Conservation (phyloP, 2,888 invertebrate genomes). For the Limnephilus lunatus region DNA sequence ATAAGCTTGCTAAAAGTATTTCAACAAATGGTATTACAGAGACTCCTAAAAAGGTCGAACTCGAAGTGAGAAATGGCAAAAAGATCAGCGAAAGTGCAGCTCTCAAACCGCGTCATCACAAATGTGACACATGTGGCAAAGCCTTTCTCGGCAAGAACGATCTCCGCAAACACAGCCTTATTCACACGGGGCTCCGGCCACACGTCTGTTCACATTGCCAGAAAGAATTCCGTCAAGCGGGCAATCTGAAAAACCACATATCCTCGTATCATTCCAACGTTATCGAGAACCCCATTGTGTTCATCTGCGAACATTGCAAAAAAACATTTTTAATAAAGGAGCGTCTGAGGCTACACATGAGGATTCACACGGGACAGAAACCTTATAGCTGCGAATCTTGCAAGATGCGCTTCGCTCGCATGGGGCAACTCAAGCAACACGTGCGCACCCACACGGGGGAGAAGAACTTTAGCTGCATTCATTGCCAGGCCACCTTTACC, state of each 20-base stretch:
- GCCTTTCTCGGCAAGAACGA: conserved; percentile 81
- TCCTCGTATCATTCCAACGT: conserved; percentile 76
- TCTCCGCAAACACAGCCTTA: conserved; percentile 81
- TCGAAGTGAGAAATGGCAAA: background rate
- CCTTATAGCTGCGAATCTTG: conserved; percentile 82
- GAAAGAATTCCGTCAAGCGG: conserved; percentile 80
- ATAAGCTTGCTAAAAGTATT: background rate
- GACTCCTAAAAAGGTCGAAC: background rate
- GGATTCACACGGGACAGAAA: conserved; percentile 84
- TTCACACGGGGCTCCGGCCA: conserved; percentile 82
- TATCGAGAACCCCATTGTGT: conserved; percentile 73
- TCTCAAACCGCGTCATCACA: conserved; percentile 55
- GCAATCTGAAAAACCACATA: conserved; percentile 82
- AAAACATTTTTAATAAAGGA: conserved; percentile 88
- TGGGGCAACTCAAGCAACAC: conserved; percentile 87
- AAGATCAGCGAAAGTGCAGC: background rate
- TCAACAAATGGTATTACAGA: background rate
- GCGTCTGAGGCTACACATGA: conserved; percentile 84
- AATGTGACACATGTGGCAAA: conserved; percentile 76
- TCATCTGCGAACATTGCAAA: conserved; percentile 85
- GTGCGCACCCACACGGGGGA: conserved; percentile 84
- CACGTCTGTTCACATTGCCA: conserved; percentile 81
- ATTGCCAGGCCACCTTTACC: conserved; percentile 85
- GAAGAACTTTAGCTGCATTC: conserved; percentile 84
- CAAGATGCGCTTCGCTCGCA: conserved; percentile 82